Base-by-base conservation (phyloP, 2,113 vertebrate species). In the Chaetura pelagica region DNA sequence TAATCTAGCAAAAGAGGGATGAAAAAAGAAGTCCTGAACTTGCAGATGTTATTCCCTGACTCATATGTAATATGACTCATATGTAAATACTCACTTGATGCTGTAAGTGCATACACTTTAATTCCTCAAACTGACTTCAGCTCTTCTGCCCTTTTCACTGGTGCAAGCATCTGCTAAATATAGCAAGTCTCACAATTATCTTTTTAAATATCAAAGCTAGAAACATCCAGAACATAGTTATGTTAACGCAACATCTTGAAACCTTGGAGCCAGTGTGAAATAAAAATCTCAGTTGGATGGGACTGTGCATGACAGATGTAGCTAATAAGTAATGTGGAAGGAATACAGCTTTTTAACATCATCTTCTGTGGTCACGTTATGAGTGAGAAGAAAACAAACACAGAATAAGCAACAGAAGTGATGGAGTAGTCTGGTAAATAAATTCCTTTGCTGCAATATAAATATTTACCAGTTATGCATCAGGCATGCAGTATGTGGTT, bases 61-160 rank as follows among this genome's bases (percentile, higher is more conserved):
- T 81, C 64, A 74, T 88, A 86, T 9, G 46, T 93, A 95, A 95
- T n/a, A n/a, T 84, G 80, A 42, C 83, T 81, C 64, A 74, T 88
- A 86, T 9, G 46, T 93, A 95, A 95, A 95, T 90, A 71, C 72
- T 90, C 74, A 61, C 32, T 91, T 92, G 58, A 49, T 88, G 91
- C 38, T 84, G 15, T 51, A 61, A 89, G 61, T 81, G 38, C 42
- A 20, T 59, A 32, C 10, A 19, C 34, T 91, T 86, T 63, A 54
- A 83, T 96, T 95, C 73, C 35, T 51, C 55, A 87, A 51, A 94
- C 64, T 72, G 59, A 79, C 81, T 95, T 95, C 77, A 94, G 71
- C 80, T 91, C 59, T 74, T 54, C 54, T 85, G 54, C 86, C 90
- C 46, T 89, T 67, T 83, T 74, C 40, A 52, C 44, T 80, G 54